Percentiles rank a stretch among this genome's conserved stretches.
phyloP scores from a whole-genome alignment of 2,113 vertebrate species.

The Murina feae region DNA sequence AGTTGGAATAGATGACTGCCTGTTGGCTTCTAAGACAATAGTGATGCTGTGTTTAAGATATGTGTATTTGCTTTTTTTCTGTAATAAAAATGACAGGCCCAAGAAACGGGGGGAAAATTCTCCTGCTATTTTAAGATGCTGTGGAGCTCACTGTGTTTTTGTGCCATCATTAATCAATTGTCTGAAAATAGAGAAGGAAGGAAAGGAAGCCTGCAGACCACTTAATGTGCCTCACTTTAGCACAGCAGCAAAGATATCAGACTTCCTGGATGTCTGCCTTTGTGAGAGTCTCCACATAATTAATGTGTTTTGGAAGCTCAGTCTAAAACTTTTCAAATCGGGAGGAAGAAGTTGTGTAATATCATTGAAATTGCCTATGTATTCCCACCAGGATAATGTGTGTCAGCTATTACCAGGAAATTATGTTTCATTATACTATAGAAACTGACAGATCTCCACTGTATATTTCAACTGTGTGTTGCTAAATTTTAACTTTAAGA shows the following conservation, averaged over 20 bases:
- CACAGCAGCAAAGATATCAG: background rate
- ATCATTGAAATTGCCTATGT: background rate
- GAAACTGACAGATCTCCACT: background rate
- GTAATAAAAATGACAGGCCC: slow-evolving; percentile 39
- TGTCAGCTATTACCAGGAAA: background rate
- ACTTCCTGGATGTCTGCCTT: background rate
- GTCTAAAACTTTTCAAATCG: slow-evolving; percentile 3
- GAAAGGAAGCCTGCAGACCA: background rate
- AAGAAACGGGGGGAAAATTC: background rate
- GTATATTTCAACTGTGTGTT: background rate
- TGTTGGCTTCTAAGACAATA: slow-evolving; percentile 42
- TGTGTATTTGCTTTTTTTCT: slow-evolving; percentile 16
- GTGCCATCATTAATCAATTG: slow-evolving; percentile 64
- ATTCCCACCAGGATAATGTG: background rate
- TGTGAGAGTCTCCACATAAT: background rate
- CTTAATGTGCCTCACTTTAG: background rate
- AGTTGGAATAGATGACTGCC: slow-evolving; percentile 51
- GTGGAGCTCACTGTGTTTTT: slow-evolving; percentile 49
- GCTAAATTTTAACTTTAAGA: slow-evolving; percentile 21
- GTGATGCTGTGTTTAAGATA: slow-evolving; percentile 4
- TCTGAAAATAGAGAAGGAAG: slow-evolving; percentile 42
- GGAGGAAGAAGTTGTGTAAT: background rate
- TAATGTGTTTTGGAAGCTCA: slow-evolving; percentile 3
- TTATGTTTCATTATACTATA: slow-evolving; percentile 15
- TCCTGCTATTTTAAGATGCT: slow-evolving; percentile 65